Evolutionary conservation across 1,140 invertebrate genomes (phyloP).

Genomic region (Pseudomyrmex flavicornis): DNA sequence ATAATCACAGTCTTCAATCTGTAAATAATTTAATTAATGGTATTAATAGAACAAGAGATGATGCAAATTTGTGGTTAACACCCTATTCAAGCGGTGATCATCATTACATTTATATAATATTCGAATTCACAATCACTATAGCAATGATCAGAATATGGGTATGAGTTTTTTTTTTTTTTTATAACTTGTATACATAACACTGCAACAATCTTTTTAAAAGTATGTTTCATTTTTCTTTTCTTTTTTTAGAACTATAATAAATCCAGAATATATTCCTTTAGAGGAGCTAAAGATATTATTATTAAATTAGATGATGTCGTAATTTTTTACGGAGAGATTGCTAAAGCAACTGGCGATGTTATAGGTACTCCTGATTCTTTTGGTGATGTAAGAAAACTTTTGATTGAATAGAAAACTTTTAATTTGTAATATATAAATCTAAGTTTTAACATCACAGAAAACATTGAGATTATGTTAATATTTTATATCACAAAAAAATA

Average conservation of each 20-base stretch:
- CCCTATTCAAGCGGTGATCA: slow-evolving; percentile 86
- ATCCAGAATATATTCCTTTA: slow-evolving; percentile 92
- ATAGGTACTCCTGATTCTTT: slow-evolving; percentile 89
- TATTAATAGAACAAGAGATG: slow-evolving; percentile 90
- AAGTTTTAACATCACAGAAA: background rate
- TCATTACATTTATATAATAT: slow-evolving; percentile 87
- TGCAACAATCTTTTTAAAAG: background rate
- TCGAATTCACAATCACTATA: slow-evolving; percentile 86
- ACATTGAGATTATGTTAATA: background rate
- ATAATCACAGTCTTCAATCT: slow-evolving; percentile 87
- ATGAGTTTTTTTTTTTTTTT: slow-evolving; percentile 69
- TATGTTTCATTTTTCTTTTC: slow-evolving; percentile 25
- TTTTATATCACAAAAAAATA: background rate
- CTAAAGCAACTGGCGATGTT: slow-evolving; percentile 90
- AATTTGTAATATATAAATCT: background rate
- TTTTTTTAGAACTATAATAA: slow-evolving; percentile 93
- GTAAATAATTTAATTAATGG: slow-evolving; percentile 89
- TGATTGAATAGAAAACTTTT: slow-evolving; percentile 17
- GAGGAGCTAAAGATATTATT: slow-evolving; percentile 90
- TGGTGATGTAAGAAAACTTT: slow-evolving; percentile 89
- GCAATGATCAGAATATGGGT: slow-evolving; percentile 93
- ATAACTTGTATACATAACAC: slow-evolving; percentile 26
- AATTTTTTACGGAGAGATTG: slow-evolving; percentile 93
- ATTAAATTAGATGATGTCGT: slow-evolving; percentile 89
- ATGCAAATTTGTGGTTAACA: slow-evolving; percentile 91